These are phyloP conservation scores for Lutjanus argentimaculatus DNA, from an alignment of 2,797 vertebrate species.

Conservation along the genomic window DNA sequence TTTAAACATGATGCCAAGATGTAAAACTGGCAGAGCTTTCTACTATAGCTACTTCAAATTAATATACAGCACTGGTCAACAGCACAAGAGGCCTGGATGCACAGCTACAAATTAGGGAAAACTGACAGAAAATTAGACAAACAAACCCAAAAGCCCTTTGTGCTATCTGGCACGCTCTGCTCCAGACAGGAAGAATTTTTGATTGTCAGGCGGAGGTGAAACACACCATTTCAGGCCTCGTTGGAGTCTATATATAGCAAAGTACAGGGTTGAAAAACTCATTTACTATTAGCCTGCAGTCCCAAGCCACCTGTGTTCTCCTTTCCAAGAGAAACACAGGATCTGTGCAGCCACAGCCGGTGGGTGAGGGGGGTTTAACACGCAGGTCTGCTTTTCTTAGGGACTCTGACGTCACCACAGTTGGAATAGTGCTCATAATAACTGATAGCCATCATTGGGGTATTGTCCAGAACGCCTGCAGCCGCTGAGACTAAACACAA, in stretches of 20 bases:
- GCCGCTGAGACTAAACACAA: slow-evolving; percentile 70
- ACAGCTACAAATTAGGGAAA: slow-evolving; percentile 19
- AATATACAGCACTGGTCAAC: not conserved
- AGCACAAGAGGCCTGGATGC: not conserved
- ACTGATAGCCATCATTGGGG: slow-evolving; percentile 72
- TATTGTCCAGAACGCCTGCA: slow-evolving; percentile 73
- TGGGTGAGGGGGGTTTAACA: slow-evolving; percentile 39
- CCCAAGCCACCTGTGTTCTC: slow-evolving; percentile 69
- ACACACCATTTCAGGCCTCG: slow-evolving; percentile 65
- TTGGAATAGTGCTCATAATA: slow-evolving; percentile 58
- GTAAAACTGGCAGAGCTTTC: not conserved
- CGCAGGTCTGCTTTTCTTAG: slow-evolving; percentile 61
- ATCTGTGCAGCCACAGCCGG: slow-evolving; percentile 44
- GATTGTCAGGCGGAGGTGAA: slow-evolving; percentile 65
- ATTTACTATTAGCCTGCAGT: slow-evolving; percentile 69
- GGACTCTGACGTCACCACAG: slow-evolving; percentile 68
- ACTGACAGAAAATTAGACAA: slow-evolving; percentile 23
- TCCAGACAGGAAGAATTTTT: slow-evolving; percentile 72
- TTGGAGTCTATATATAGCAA: slow-evolving; percentile 68
- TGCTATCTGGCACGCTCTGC: slow-evolving; percentile 47
- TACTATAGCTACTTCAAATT: not conserved
- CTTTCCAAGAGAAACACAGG: slow-evolving; percentile 79
- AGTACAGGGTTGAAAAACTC: slow-evolving; percentile 53
- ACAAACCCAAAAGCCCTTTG: slow-evolving; percentile 42
- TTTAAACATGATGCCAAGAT: slow-evolving; percentile 1